Evolutionary conservation across 2,888 invertebrate genomes (phyloP), one percentile per base, ranked within the genome.

Genomic region (Pterostichus madidus): DNA sequence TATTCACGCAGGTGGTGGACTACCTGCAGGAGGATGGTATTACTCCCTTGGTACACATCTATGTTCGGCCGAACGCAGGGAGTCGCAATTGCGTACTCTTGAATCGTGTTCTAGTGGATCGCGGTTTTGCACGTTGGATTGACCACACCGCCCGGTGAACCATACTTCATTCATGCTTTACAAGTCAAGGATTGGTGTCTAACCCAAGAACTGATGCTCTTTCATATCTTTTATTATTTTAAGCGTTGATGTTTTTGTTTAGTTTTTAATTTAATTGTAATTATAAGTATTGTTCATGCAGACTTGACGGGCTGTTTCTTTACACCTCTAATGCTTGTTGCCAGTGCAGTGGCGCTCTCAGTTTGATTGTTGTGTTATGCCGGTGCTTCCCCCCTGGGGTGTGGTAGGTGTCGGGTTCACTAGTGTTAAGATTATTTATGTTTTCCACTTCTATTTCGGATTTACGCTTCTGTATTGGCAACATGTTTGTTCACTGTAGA

Each of bases 1-100:
- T 97, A 87, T 97, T 96, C 91, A 97, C 97, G 83, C 96, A 97
- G 91, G 94, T 98, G 84, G 95, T 95, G 85, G 96, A 95, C 86
- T 96, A 96, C 89, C 31, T 80, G 13, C 94, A 95, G 86, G 94
- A 95, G 87, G 92, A 94, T 84, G 95, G 95, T 85, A 91, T 95
- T 87, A 83, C 83, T 13, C 97, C 96, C 85, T 94, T 95, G 90
- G 94, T 96, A 87, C 94, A 94, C 91, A 94, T 97, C 88, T 97
- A 95, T 92, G 94, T 94, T 84, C 83, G 90, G n/a, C 53, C 68
- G 17, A 59, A 24, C 13, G 13, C 59, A 8, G 64, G 39, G 32
- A 64, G 39, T 7, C 39, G 73, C 10, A 53, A 39, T 93, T 93
- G 95, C 86, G 93, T 96, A 91, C 95, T 96, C 90, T 93, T 98